phyloP scores from a whole-genome alignment of 2,797 vertebrate species.

The Bufotes viridis region DNA sequence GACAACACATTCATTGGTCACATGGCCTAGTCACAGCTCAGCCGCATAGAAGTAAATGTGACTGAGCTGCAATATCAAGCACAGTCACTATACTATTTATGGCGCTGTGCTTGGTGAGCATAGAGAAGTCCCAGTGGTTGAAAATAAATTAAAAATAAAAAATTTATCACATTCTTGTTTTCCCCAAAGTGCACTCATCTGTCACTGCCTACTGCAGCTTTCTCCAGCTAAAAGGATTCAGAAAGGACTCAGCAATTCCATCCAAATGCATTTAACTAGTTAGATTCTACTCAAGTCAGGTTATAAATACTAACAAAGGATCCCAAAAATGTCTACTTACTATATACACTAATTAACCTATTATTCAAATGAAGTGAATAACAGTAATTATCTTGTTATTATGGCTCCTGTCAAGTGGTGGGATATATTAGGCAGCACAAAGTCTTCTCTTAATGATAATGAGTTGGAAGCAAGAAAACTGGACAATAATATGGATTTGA shows the following conservation, averaged over 20 bases:
- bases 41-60: no score
- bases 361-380: neutral
- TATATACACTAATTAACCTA: neutral
- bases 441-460: no score
- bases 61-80: no score
- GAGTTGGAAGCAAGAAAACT: no score
- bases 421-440: neutral
- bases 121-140: neutral
- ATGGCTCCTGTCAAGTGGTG: neutral
- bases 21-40: no score
- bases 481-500: no score
- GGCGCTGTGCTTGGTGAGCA: no score
- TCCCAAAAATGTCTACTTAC: neutral
- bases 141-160: slow-evolving; percentile 53
- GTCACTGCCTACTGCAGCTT: slow-evolving; percentile 19
- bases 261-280: neutral
- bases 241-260: slow-evolving; percentile 17
- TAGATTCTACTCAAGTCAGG: neutral
- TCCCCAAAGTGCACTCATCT: slow-evolving; percentile 34
- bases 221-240: slow-evolving; percentile 38
- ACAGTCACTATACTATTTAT: no score
- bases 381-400: neutral
- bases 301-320: neutral
- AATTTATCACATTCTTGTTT: slow-evolving; percentile 40
- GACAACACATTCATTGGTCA: no score